These are phyloP conservation scores for Macrocentrus cingulum DNA, from an alignment of 1,140 invertebrate species.

Conservation along the genomic window DNA sequence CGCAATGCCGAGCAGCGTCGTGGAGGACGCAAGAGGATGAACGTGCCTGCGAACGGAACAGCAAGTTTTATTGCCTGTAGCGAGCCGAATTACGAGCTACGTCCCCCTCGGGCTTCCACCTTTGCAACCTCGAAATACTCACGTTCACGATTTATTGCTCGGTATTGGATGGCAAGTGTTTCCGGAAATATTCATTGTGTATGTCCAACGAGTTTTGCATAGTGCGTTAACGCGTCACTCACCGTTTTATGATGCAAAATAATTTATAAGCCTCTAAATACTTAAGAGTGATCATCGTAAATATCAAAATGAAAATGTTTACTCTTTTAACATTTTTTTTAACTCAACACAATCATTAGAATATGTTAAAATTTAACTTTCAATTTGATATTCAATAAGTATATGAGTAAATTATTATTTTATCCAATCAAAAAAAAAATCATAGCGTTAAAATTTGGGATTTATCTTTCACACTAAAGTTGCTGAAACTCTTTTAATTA, in stretches of 20 bases:
- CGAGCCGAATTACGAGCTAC: conserved; percentile 31
- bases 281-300: neutral
- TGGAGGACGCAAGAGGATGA: conserved; percentile 20
- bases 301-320: no score
- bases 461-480: no score
- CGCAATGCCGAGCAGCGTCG: neutral
- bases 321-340: no score
- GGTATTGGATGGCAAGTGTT: conserved; percentile 13
- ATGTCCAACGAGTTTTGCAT: neutral
- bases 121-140: conserved; percentile 30
- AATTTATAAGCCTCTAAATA: neutral
- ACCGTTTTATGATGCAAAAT: no score
- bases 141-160: conserved; percentile 30
- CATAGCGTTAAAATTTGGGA: no score
- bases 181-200: neutral
- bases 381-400: no score
- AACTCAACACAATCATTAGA: no score
- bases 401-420: no score
- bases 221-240: neutral
- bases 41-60: conserved; percentile 27
- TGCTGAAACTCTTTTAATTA: no score
- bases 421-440: no score
- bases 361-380: no score
- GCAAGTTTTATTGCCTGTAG: conserved; percentile 32
- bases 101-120: conserved; percentile 14